Evolutionary conservation across 2,113 vertebrate genomes (phyloP).

Genomic region (Meleagris gallopavo): DNA sequence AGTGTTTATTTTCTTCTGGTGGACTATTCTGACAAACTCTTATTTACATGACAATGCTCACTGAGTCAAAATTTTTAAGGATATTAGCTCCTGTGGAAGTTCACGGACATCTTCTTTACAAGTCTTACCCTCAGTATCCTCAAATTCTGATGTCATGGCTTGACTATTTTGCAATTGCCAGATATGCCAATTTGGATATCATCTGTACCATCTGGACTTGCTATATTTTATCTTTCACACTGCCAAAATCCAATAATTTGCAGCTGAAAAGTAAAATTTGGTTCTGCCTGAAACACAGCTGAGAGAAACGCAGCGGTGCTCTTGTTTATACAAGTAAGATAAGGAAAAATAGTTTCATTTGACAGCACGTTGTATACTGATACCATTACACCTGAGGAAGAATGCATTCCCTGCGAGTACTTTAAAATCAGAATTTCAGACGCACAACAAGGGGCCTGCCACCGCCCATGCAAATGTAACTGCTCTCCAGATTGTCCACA

Average conservation of each 20-base stretch:
- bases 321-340: constrained; percentile 42
- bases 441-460: background rate
- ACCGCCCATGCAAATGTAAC: background rate
- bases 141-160: background rate
- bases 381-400: background rate
- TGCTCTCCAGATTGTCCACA: background rate
- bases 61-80: background rate
- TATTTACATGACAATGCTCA: background rate
- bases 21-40: background rate
- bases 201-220: background rate
- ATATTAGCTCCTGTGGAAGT: background rate
- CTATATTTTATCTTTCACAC: background rate
- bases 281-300: background rate
- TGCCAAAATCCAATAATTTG: background rate
- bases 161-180: background rate
- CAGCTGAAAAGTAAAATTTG: background rate
- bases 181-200: background rate
- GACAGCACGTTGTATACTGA: background rate
- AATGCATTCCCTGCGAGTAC: background rate
- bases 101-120: background rate
- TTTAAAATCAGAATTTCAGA: background rate
- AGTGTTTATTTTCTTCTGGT: background rate
- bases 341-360: constrained; percentile 31
- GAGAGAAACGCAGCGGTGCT: background rate
- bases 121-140: background rate